phyloP scores from a whole-genome alignment of 2,797 vertebrate genomes.

The Heliangelus exortis region DNA sequence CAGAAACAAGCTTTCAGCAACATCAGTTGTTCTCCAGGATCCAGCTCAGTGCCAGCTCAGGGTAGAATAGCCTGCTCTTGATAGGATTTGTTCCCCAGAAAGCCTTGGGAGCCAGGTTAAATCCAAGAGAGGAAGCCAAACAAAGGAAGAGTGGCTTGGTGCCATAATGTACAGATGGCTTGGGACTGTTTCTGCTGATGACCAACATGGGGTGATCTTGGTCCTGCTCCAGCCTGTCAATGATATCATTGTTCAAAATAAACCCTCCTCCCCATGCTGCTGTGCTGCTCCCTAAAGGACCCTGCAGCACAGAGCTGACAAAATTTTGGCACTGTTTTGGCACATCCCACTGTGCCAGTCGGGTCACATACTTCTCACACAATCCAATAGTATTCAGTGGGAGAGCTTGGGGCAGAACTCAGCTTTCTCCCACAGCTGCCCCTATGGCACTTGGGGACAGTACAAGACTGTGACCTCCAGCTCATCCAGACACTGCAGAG shows the following conservation, averaged over 20 bases:
- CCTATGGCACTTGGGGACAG: background rate
- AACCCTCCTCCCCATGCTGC: background rate
- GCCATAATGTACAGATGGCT: constrained; percentile 75
- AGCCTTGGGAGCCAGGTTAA: constrained; percentile 57
- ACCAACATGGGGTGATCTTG: background rate
- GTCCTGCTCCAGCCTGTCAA: constrained; percentile 60
- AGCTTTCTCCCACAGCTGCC: background rate
- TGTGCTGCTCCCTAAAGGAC: constrained; percentile 8
- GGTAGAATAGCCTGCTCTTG: constrained; percentile 29
- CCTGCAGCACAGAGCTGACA: background rate
- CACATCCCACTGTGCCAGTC: background rate
- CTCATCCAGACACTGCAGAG: background rate
- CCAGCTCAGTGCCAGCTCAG: background rate
- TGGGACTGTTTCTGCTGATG: constrained; percentile 70
- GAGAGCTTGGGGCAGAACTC: background rate
- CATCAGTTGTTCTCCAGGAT: background rate
- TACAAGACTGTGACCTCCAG: background rate
- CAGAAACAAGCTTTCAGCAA: background rate
- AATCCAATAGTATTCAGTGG: background rate
- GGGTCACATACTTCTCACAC: background rate
- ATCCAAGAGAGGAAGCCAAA: background rate
- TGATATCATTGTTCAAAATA: constrained; percentile 73
- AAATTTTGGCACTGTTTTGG: background rate
- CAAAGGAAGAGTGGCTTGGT: constrained; percentile 62
- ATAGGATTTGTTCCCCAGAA: constrained; percentile 79